Conservation (phyloP, 2,888 invertebrate genomes). For the Tinea semifulvella region DNA sequence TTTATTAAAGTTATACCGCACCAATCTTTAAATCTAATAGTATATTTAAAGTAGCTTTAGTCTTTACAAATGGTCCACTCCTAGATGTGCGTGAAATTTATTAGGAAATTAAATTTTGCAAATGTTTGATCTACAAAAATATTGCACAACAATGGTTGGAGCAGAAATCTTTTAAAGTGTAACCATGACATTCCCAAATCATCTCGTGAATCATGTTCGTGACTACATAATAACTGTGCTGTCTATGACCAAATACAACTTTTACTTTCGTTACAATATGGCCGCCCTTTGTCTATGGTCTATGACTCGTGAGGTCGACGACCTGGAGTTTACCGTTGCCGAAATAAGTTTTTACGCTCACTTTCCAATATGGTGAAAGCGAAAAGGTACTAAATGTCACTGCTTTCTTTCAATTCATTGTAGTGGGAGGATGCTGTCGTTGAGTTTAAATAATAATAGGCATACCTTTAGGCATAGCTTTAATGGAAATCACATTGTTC, state of each 20-base stretch:
- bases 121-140: constrained; percentile 3
- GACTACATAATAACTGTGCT: constrained; percentile 32
- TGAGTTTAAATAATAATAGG: constrained; percentile 49
- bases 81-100: no score
- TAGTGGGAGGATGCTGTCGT: constrained; percentile 51
- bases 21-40: no score
- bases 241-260: constrained; percentile 33
- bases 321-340: constrained; percentile 55
- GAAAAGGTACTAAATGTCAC: constrained; percentile 62
- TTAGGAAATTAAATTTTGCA: neutral
- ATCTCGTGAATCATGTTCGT: constrained; percentile 52
- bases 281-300: constrained; percentile 56
- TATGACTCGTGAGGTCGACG: constrained; percentile 48
- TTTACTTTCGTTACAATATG: constrained; percentile 58
- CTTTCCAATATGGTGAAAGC: constrained; percentile 67
- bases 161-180: constrained; percentile 20
- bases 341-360: constrained; percentile 65
- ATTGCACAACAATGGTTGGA: constrained; percentile 8
- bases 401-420: constrained; percentile 59
- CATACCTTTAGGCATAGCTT: constrained; percentile 16
- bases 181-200: constrained; percentile 64
- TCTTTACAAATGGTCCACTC: no score
- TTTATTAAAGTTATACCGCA: no score
- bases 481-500: constrained; percentile 22
- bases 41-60: no score